These are phyloP conservation scores for Magallana angulata DNA, from an alignment of 1,140 invertebrate genomes.

Conservation along the genomic window DNA sequence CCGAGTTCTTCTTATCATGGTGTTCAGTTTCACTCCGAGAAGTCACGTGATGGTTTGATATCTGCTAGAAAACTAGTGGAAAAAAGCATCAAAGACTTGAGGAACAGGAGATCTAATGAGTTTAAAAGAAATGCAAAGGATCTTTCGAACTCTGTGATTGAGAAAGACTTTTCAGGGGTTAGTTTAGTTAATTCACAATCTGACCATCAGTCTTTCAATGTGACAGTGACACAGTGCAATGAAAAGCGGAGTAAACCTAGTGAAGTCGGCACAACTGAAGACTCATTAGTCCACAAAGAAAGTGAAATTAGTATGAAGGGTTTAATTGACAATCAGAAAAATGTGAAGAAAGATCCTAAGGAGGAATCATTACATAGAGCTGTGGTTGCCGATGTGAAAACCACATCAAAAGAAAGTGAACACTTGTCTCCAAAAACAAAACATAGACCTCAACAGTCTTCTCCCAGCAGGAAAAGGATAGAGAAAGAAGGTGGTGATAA, in stretches of 20 bases:
- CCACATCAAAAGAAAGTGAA: neutral
- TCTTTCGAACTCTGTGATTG: slow-evolving; percentile 5
- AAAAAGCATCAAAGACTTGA: slow-evolving; percentile 27
- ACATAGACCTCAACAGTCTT: neutral
- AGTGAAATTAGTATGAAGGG: neutral
- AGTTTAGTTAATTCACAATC: neutral
- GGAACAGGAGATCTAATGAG: slow-evolving; percentile 31
- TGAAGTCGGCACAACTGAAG: neutral
- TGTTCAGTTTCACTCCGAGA: slow-evolving; percentile 9
- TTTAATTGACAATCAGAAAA: slow-evolving; percentile 6
- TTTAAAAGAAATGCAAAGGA: neutral
- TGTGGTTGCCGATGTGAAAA: neutral
- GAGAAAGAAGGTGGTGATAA: neutral
- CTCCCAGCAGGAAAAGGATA: neutral
- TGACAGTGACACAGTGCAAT: neutral
- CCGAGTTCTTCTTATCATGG: neutral
- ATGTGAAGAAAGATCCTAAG: neutral
- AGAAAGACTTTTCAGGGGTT: neutral
- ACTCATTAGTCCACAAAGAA: neutral
- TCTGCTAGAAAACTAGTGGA: slow-evolving; percentile 42
- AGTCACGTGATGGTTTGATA: slow-evolving; percentile 34
- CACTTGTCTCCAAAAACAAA: neutral
- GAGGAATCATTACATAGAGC: neutral
- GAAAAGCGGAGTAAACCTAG: neutral
- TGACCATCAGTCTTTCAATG: neutral